phyloP scores from a whole-genome alignment of 2,888 invertebrate species.

The Siphonodentalium dalli region DNA sequence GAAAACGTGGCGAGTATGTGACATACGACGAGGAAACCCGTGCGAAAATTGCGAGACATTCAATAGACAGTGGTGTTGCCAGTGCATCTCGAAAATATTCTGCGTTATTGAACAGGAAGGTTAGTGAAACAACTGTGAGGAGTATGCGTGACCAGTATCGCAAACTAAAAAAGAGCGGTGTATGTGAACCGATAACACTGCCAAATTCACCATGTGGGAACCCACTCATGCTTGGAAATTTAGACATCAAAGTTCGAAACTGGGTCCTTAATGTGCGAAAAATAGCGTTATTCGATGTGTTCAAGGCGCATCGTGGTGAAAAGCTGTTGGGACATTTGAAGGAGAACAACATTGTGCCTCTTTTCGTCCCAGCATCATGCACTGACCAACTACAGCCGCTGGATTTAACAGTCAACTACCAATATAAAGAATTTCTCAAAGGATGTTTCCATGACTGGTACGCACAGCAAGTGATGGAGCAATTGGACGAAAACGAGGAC shows the following conservation, averaged over 20 bases:
- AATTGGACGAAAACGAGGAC: background rate
- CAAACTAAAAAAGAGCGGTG: too few relatives aligned
- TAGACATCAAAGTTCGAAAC: constrained; percentile 1
- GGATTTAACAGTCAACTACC: constrained; percentile 23
- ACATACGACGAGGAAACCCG: too few relatives aligned
- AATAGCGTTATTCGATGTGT: too few relatives aligned
- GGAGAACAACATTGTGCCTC: constrained; percentile 10
- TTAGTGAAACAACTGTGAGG: too few relatives aligned
- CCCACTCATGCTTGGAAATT: background rate
- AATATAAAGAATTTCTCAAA: constrained; percentile 22
- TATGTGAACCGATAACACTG: background rate
- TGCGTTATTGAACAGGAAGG: too few relatives aligned
- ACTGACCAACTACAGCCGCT: constrained; percentile 30
- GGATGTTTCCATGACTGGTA: constrained; percentile 20
- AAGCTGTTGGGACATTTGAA: too few relatives aligned
- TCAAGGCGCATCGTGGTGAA: too few relatives aligned
- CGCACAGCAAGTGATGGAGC: background rate
- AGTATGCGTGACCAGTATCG: too few relatives aligned
- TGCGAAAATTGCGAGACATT: too few relatives aligned
- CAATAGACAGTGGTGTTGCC: too few relatives aligned
- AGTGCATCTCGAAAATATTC: too few relatives aligned
- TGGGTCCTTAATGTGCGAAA: background rate
- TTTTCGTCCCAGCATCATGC: constrained; percentile 28
- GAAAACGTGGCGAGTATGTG: too few relatives aligned
- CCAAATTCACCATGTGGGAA: constrained; percentile 1